Conservation (phyloP, 1,140 invertebrate species). For the Drosophila eugracilis region DNA sequence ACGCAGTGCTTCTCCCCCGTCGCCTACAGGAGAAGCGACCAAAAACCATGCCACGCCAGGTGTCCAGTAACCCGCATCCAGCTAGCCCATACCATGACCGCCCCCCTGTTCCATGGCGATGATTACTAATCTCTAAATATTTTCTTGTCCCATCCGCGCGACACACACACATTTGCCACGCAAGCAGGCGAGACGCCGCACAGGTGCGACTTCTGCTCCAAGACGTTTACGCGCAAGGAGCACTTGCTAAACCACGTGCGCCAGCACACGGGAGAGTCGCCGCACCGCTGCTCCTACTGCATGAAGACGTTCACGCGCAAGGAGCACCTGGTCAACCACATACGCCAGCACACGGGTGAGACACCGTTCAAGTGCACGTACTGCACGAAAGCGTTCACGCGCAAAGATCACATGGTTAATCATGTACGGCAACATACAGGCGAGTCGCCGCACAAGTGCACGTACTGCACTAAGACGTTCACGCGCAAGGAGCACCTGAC, state of each 20-base stretch:
- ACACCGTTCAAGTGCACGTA: conserved; percentile 93
- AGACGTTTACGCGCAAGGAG: conserved; percentile 93
- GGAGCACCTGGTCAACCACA: conserved; percentile 92
- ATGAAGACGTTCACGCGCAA: conserved; percentile 90
- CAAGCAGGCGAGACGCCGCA: conserved; percentile 92
- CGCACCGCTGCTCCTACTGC: conserved; percentile 87
- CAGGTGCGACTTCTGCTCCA: conserved; percentile 93
- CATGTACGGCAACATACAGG: conserved; percentile 95
- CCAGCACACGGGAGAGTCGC: conserved; percentile 90
- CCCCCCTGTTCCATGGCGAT: conserved; percentile 6
- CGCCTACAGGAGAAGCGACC: conserved; percentile 6
- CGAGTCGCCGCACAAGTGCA: conserved; percentile 92
- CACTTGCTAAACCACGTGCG: conserved; percentile 93
- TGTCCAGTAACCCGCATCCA: conserved; percentile 13
- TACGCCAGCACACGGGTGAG: conserved; percentile 93
- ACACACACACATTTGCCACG: conserved; percentile 58
- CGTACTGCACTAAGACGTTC: conserved; percentile 92
- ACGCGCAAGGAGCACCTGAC: conserved; percentile 91
- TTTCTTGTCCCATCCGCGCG: conserved; percentile 37
- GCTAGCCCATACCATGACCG: conserved; percentile 11
- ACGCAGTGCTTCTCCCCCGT: background rate
- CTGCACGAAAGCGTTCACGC: conserved; percentile 94
- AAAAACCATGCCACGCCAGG: conserved; percentile 19
- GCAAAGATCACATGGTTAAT: conserved; percentile 91
- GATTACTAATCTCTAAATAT: conserved; percentile 76